Base-by-base conservation (phyloP, 2,888 invertebrate genomes). In the Polietes domitor region DNA sequence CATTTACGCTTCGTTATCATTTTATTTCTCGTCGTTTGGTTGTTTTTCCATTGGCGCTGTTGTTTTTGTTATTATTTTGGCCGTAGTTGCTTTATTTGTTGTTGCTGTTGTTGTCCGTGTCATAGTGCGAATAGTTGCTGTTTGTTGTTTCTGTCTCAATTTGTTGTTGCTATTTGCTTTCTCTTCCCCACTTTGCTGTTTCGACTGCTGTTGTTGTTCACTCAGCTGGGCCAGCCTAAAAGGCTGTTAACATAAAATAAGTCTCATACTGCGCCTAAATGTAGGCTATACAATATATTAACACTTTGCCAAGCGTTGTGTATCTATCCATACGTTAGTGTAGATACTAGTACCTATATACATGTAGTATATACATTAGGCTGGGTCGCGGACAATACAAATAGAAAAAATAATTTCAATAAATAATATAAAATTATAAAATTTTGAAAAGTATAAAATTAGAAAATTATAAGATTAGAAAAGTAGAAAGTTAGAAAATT, bases 251-350 rank as follows among this genome's bases (percentile, higher is more conserved):
- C 71, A 72, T 76, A 65, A 77, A 77, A 73, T 77, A 50, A 26
- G 43, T 24, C 75, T 82, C 58, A 78, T 63, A 75, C 78, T 72
- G 37, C 21, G 55, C 76, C 78, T 68, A 79, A 83, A 79, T 83
- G 53, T 83, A 83, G 83, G 79, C 83, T 83, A 80, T 70, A 73
- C 21, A 73, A 79, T 75, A 78, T 79, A 72, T 65, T 58, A 73
- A 77, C 55, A 75, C 70, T n/a, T 77, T 80, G 7, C 32, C 15
- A 55, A 21, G 15, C 24, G 43, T 12, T 74, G 72, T 58, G 24
- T 83, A 68, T 74, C 80, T 65, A 77, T 74, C 80, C 61, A 77
- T 80, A 61, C 72, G 70, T 41, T 70, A 72, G 70, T 77, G 55
- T 84, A 55, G 65, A 43, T 71, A 72, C 50, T 80, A 70, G 61